Conservation (phyloP, 2,888 invertebrate species). For the Drosophila neonasuta region DNA sequence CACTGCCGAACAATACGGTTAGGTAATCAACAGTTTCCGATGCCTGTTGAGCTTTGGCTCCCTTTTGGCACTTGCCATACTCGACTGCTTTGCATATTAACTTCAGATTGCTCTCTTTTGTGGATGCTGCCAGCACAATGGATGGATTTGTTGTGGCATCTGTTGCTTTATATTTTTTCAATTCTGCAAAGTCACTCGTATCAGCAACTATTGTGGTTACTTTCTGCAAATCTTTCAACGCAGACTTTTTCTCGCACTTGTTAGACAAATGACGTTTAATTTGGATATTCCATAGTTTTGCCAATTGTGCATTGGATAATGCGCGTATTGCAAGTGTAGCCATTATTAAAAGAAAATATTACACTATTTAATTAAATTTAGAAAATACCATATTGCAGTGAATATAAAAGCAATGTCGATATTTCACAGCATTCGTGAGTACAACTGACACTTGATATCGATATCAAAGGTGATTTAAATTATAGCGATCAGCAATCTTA, state of each 20-base stretch:
- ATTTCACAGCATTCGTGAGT: neutral
- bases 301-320: neutral
- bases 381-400: neutral
- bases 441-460: neutral
- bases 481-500: neutral
- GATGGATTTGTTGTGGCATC: slow-evolving; percentile 99
- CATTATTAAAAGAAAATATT: neutral
- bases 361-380: neutral
- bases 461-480: neutral
- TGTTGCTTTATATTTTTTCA: slow-evolving; percentile 85
- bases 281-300: neutral
- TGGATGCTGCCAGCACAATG: slow-evolving; percentile 95
- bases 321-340: neutral
- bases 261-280: neutral
- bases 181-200: slow-evolving; percentile 13
- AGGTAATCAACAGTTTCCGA: slow-evolving; percentile 95
- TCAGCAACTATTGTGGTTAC: slow-evolving; percentile 17
- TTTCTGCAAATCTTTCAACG: slow-evolving; percentile 7
- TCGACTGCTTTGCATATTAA: slow-evolving; percentile 95
- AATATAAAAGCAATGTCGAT: neutral
- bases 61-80: slow-evolving; percentile 88
- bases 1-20: slow-evolving; percentile 96
- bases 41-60: slow-evolving; percentile 78
- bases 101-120: slow-evolving; percentile 93
- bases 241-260: neutral